Evolutionary conservation across 2,797 vertebrate species (phyloP).

Genomic region (Hypotaenidia okinawae): DNA sequence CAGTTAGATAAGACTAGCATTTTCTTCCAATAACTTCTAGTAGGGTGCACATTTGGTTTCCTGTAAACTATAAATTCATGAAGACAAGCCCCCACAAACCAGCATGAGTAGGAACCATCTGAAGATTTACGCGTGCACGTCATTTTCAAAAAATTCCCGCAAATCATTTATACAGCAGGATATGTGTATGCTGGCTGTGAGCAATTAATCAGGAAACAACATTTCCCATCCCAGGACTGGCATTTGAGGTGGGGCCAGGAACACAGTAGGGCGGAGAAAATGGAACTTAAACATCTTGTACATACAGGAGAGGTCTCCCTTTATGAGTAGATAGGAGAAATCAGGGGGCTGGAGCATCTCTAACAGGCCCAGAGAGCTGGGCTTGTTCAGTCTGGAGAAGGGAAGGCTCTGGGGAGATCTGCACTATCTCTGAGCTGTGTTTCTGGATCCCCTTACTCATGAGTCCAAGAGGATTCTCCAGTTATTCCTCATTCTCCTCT

Average conservation of each 20-base stretch:
- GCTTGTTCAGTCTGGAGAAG: no score
- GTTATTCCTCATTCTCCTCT: background rate
- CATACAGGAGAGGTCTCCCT: background rate
- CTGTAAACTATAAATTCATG: conserved; percentile 1
- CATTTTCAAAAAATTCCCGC: background rate
- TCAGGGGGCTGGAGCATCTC: no score
- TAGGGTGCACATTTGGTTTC: background rate
- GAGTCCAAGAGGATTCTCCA: background rate
- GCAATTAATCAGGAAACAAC: conserved; percentile 12
- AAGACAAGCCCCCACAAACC: conserved; percentile 6
- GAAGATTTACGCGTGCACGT: background rate
- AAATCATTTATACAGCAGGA: conserved; percentile 16
- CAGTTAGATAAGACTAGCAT: background rate
- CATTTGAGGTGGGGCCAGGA: background rate
- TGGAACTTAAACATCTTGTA: background rate
- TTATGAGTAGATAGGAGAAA: background rate
- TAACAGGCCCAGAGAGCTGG: no score
- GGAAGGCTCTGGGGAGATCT: no score
- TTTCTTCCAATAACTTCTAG: conserved; percentile 51
- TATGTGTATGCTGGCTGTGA: background rate
- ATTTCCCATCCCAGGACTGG: background rate
- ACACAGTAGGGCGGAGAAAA: background rate
- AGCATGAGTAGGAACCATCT: background rate
- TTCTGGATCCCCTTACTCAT: background rate
- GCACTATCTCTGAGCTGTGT: background rate